phyloP scores from a whole-genome alignment of 2,888 invertebrate species.

The Troides helena region DNA sequence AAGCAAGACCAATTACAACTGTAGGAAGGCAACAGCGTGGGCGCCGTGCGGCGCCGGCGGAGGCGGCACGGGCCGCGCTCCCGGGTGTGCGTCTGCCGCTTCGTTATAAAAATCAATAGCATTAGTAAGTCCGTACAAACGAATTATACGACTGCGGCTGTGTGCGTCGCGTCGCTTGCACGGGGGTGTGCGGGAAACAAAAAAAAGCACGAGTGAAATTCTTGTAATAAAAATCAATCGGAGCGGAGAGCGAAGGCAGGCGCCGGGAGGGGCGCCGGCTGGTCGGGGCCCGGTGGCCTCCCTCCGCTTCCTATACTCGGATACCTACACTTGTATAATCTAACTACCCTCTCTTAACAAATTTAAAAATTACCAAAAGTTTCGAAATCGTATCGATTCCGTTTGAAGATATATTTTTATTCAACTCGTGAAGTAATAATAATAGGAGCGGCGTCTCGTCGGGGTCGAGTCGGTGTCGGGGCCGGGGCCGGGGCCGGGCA shows the following conservation, averaged over 20 bases:
- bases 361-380: conserved; percentile 29
- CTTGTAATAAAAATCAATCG: conserved; percentile 82
- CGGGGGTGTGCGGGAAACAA: conserved; percentile 71
- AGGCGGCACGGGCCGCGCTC: conserved; percentile 8
- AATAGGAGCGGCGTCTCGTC: conserved; percentile 32
- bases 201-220: conserved; percentile 76
- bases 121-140: conserved; percentile 79
- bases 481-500: conserved; percentile 18
- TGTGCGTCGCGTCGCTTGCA: conserved; percentile 63
- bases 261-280: conserved; percentile 75
- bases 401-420: neutral
- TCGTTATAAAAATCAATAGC: conserved; percentile 80
- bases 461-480: neutral
- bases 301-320: conserved; percentile 48
- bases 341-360: conserved; percentile 54
- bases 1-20: no score
- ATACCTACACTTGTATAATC: conserved; percentile 62
- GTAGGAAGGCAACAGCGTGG: no score
- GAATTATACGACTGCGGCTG: conserved; percentile 74
- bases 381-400: neutral
- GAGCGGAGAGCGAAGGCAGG: conserved; percentile 72
- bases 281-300: conserved; percentile 59
- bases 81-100: conserved; percentile 46
- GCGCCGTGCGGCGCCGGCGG: neutral
- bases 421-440: conserved; percentile 7